Evolutionary conservation across 2,888 invertebrate species (phyloP).

Genomic region (Lasioglossum lativentre): DNA sequence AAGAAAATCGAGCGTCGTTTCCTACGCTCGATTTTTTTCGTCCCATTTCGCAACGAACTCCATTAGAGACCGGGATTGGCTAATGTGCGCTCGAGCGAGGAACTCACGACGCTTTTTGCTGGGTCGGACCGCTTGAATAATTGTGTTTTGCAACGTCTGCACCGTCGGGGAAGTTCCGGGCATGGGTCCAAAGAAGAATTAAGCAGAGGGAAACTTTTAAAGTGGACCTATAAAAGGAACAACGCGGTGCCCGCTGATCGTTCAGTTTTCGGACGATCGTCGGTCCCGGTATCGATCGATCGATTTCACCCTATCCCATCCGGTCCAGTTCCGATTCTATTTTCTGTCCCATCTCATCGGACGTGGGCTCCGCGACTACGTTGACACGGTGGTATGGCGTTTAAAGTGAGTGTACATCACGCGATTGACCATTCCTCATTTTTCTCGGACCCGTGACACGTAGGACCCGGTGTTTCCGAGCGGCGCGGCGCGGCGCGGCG

Average conservation of each 20-base stretch:
- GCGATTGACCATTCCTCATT: conserved; percentile 44
- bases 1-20: conserved; percentile 52
- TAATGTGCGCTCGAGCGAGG: conserved; percentile 73
- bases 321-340: not conserved
- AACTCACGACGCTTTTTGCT: conserved; percentile 67
- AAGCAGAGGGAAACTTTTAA: conserved; percentile 69
- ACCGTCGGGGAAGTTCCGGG: conserved; percentile 60
- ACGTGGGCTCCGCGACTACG: conserved; percentile 8
- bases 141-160: conserved; percentile 79
- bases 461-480: conserved; percentile 6
- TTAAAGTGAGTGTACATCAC: conserved; percentile 67
- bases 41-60: conserved; percentile 59
- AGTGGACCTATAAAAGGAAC: conserved; percentile 71
- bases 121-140: conserved; percentile 77
- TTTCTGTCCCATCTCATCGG: not conserved
- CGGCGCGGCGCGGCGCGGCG: not conserved
- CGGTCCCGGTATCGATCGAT: conserved; percentile 46
- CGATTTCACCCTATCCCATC: not conserved
- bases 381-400: conserved; percentile 52
- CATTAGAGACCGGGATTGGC: conserved; percentile 66
- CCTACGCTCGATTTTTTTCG: conserved; percentile 55
- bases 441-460: conserved; percentile 13
- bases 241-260: conserved; percentile 18
- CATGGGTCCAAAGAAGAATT: conserved; percentile 69
- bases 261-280: conserved; percentile 60